Conservation (phyloP, 2,888 invertebrate genomes). For the Aphodius sticticus region DNA sequence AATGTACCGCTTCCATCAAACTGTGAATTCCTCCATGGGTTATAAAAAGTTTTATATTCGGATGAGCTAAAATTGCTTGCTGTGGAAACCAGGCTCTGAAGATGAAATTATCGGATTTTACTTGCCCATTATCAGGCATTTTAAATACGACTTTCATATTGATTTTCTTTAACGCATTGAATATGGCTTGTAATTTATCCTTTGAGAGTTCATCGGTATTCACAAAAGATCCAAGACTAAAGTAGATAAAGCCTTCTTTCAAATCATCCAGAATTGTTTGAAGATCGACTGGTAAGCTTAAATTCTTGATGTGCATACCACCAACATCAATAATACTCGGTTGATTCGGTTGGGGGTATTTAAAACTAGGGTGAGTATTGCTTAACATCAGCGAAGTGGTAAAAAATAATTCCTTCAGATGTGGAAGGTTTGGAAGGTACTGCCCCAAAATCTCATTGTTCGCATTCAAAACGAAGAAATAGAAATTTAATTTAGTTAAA, state of each 20-base stretch:
- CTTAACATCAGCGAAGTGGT: neutral
- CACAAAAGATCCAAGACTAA: neutral
- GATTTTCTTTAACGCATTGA: neutral
- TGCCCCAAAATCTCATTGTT: neutral
- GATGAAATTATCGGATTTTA: neutral
- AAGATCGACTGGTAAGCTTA: neutral
- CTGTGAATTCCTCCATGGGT: slow-evolving; percentile 35
- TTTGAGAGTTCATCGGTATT: neutral
- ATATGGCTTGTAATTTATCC: neutral
- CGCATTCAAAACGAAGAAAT: neutral
- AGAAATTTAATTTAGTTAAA: neutral
- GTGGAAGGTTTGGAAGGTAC: neutral
- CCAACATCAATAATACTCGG: neutral
- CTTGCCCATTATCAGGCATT: neutral
- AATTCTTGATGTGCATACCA: neutral
- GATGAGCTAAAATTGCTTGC: slow-evolving; percentile 38
- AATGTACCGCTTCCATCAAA: slow-evolving; percentile 33
- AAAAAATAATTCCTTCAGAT: neutral
- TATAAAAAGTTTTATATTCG: slow-evolving; percentile 37
- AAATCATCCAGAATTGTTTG: neutral
- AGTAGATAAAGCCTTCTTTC: neutral
- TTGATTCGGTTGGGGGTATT: neutral
- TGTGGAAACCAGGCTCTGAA: neutral
- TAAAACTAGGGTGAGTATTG: neutral
- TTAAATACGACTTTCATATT: neutral